phyloP scores from a whole-genome alignment of 1,140 invertebrate species.

The Hypsibius dujardini region DNA sequence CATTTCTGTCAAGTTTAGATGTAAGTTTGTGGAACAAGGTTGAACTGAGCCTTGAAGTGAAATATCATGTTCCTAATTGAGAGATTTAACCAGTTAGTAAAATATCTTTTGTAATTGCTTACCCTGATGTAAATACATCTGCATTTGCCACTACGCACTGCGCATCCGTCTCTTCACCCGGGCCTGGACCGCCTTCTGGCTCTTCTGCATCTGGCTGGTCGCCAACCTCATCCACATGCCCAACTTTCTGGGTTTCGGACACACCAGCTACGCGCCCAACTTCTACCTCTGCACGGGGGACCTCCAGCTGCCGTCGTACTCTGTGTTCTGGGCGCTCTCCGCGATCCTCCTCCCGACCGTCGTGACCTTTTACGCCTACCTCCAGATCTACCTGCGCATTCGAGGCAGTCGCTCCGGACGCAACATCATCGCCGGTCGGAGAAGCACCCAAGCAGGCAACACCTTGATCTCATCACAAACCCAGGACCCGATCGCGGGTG shows the following conservation, averaged over 20 bases:
- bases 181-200: not conserved
- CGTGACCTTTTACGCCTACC: not conserved
- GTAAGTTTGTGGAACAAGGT: too few species aligned
- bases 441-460: too few species aligned
- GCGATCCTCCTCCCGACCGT: not conserved
- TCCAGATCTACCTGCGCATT: conserved; percentile 11
- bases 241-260: not conserved
- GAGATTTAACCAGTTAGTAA: too few species aligned
- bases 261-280: not conserved
- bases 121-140: not conserved
- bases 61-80: too few species aligned
- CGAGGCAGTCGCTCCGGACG: not conserved
- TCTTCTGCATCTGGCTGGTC: not conserved
- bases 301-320: not conserved
- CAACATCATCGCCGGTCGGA: not conserved
- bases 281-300: conserved; percentile 1
- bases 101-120: too few species aligned
- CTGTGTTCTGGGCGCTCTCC: not conserved
- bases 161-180: not conserved
- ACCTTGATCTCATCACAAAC: too few species aligned
- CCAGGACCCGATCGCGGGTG: too few species aligned
- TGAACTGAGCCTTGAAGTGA: too few species aligned
- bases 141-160: not conserved
- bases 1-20: too few species aligned
- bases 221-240: not conserved